These are phyloP conservation scores for Radopholus similis DNA, from an alignment of 1,140 invertebrate species.

Conservation along the genomic window DNA sequence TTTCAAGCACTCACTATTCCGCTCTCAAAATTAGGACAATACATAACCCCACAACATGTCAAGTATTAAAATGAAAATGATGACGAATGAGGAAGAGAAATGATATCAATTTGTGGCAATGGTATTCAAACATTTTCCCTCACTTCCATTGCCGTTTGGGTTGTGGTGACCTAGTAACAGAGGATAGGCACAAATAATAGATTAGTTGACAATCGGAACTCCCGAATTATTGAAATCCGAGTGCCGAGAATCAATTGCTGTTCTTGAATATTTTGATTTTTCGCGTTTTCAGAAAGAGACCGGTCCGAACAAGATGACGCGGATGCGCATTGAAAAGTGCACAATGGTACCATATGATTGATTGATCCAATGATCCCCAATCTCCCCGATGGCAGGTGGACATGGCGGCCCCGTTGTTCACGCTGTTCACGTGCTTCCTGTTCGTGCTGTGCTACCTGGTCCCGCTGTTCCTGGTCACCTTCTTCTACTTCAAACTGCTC, in stretches of 20 bases:
- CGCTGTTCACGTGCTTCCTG: slow-evolving; percentile 56
- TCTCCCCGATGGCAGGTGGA: slow-evolving; percentile 8
- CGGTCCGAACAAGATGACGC: slow-evolving; percentile 45
- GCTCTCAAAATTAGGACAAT: neutral
- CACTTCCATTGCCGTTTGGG: too few relatives aligned
- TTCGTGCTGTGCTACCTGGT: slow-evolving; percentile 57
- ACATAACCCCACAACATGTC: too few relatives aligned
- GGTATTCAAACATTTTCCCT: too few relatives aligned
- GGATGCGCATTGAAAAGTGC: slow-evolving; percentile 57
- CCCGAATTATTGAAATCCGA: neutral
- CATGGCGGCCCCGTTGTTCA: slow-evolving; percentile 40
- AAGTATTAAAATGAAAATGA: too few relatives aligned
- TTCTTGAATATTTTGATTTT: neutral
- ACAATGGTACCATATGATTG: slow-evolving; percentile 44
- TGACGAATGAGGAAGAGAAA: too few relatives aligned
- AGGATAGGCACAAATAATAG: too few relatives aligned
- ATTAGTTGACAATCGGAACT: neutral
- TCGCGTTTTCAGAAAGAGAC: slow-evolving; percentile 51
- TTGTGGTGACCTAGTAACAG: too few relatives aligned
- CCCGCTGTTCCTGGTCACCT: slow-evolving; percentile 53
- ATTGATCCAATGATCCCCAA: neutral
- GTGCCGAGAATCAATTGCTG: too few relatives aligned
- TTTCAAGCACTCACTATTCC: neutral
- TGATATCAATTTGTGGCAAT: too few relatives aligned
- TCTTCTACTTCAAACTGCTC: slow-evolving; percentile 52